Evolutionary conservation across 2,797 vertebrate genomes (phyloP).

Genomic region (Bradypus variegatus): DNA sequence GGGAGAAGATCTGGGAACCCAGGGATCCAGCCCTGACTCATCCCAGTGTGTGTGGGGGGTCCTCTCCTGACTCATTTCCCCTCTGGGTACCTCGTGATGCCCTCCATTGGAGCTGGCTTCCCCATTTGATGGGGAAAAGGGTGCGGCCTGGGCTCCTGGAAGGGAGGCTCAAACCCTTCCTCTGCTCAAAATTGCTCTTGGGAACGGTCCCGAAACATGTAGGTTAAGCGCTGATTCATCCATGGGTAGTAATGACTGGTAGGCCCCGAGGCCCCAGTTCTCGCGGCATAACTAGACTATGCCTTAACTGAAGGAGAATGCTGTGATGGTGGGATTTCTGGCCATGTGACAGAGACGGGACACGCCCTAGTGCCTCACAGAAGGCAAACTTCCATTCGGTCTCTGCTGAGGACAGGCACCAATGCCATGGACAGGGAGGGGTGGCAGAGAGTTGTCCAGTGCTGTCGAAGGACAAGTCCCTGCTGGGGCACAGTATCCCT

Average conservation of each 20-base stretch:
- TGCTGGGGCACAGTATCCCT: too few species aligned
- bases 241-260: not conserved
- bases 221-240: conserved; percentile 50
- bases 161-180: conserved; percentile 1
- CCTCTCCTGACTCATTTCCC: conserved; percentile 49
- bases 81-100: not conserved
- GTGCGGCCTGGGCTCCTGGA: conserved; percentile 31
- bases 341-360: not conserved
- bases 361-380: not conserved
- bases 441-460: not conserved
- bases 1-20: not conserved
- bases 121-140: conserved; percentile 22
- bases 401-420: not conserved
- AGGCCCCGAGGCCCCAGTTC: conserved; percentile 13
- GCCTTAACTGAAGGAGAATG: conserved; percentile 1
- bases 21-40: conserved; percentile 37
- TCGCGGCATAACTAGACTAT: not conserved
- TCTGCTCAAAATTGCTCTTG: conserved; percentile 18
- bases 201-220: conserved; percentile 16
- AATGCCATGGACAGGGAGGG: not conserved
- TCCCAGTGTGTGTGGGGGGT: not conserved
- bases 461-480: not conserved
- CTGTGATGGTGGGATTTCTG: conserved; percentile 1
- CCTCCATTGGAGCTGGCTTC: not conserved
- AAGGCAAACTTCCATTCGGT: not conserved